Conservation (phyloP, 2,888 invertebrate species). For the Polyommatus iphigenia region DNA sequence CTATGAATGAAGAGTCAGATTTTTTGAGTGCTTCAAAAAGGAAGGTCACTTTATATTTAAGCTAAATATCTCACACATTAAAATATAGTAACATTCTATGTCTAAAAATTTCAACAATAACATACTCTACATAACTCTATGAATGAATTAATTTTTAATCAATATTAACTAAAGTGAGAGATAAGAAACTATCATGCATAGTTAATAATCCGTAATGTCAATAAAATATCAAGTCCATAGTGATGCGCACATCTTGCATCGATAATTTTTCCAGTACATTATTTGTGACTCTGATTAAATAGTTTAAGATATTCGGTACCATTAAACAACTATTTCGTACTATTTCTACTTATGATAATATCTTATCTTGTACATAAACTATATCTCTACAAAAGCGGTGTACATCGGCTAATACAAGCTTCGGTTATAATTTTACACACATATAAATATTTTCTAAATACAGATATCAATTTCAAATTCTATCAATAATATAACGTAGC, state of each 20-base stretch:
- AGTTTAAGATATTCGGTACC: background rate
- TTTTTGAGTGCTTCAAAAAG: conserved; percentile 27
- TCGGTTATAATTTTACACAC: conserved; percentile 30
- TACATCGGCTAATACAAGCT: conserved; percentile 28
- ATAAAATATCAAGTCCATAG: background rate
- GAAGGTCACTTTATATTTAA: conserved; percentile 22
- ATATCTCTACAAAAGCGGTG: conserved; percentile 21
- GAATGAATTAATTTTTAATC: conserved; percentile 5
- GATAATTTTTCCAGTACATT: background rate
- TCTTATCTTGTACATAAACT: conserved; percentile 4
- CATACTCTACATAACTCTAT: conserved; percentile 19
- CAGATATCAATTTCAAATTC: conserved; percentile 15
- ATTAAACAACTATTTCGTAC: background rate
- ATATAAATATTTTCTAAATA: conserved; percentile 25
- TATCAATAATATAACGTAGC: conserved; percentile 29
- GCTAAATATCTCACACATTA: conserved; percentile 27
- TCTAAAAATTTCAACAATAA: conserved; percentile 29
- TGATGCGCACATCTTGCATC: background rate
- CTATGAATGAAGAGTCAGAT: background rate
- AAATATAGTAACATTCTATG: conserved; percentile 11
- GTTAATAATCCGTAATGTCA: background rate
- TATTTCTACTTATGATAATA: conserved; percentile 20
- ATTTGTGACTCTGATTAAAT: background rate
- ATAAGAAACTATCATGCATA: conserved; percentile 20
- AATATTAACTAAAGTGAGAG: conserved; percentile 10